Base-by-base conservation (phyloP, 2,888 invertebrate genomes). In the Xylota segnis region DNA sequence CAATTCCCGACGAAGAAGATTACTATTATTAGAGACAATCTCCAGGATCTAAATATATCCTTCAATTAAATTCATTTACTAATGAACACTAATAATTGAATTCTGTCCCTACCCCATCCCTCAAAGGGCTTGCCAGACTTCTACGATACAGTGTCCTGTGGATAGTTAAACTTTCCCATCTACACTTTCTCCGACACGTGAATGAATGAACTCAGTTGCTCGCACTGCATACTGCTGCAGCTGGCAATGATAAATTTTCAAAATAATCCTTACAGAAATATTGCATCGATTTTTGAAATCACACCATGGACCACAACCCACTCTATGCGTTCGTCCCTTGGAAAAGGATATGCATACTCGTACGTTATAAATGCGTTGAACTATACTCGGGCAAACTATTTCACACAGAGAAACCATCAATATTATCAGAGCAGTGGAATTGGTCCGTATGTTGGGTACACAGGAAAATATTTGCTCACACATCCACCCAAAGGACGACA, bases 21-120 rank as follows among this genome's bases (percentile, higher is more conserved):
- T 72, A 77, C 82, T 61, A 72, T 68, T 77, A 82, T 68, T 81
- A 84, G 63, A 70, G 52, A 79, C 65, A 75, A 81, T 76, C 75
- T 47, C 54, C 14, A 61, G 66, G 72, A 77, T 82, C 82, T 72
- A 68, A 81, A 84, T 76, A 66, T 68, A 77, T 77, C 66, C 82
- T 27, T 16, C 82, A 82, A 82, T 86, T 86, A 76, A 86, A 82
- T 82, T 82, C 74, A 66, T 63, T 76, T 81, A 47, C 81, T 66
- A 82, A 76, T 72, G 82, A 72, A 76, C 76, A 72, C 76, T 61
- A 77, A 82, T 82, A 77, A 82, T 82, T 86, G 71, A 82, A 61
- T 76, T 75, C 40, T 40, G n/a, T 18, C 23, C 14, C 50, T 32
- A 18, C 45, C 14, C 43, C 70, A n/a, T n/a, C 32, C 29, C n/a